Evolutionary conservation across 2,113 vertebrate species (phyloP).

Genomic region (Protobothrops mucrosquamatus): DNA sequence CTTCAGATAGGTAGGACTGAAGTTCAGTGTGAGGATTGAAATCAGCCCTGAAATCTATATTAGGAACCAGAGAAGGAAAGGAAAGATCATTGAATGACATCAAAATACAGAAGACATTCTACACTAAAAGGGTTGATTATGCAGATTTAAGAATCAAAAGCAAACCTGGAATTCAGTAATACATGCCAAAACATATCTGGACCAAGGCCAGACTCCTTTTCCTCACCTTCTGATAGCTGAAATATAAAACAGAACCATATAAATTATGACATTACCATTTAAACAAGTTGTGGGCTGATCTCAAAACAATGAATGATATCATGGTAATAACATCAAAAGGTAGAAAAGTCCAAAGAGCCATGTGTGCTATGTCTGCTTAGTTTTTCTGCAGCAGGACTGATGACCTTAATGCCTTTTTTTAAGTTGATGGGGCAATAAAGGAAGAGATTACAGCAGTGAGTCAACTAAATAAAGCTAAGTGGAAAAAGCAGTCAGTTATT

Average conservation of each 20-base stretch:
- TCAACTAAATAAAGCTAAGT: conserved; percentile 14
- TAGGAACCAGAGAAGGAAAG: neutral
- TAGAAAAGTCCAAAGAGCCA: neutral
- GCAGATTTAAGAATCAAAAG: neutral
- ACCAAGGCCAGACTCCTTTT: too few species aligned
- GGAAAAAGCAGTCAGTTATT: conserved; percentile 9
- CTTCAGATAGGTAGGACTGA: neutral
- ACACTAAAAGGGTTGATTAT: neutral
- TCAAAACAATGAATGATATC: neutral
- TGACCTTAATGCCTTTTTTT: neutral
- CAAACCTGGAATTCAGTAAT: neutral
- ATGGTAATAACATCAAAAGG: neutral
- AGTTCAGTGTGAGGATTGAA: neutral
- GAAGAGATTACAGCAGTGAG: neutral
- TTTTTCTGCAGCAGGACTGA: neutral
- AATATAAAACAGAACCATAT: neutral
- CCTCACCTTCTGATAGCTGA: neutral
- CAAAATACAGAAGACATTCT: neutral
- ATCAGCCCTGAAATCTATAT: neutral
- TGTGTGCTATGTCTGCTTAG: neutral
- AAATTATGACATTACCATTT: neutral
- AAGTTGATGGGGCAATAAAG: neutral
- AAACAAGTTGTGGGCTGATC: neutral
- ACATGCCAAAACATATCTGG: neutral
- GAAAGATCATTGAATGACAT: neutral